Base-by-base conservation (phyloP, 2,113 vertebrate species). In the Neoarius graeffei region DNA sequence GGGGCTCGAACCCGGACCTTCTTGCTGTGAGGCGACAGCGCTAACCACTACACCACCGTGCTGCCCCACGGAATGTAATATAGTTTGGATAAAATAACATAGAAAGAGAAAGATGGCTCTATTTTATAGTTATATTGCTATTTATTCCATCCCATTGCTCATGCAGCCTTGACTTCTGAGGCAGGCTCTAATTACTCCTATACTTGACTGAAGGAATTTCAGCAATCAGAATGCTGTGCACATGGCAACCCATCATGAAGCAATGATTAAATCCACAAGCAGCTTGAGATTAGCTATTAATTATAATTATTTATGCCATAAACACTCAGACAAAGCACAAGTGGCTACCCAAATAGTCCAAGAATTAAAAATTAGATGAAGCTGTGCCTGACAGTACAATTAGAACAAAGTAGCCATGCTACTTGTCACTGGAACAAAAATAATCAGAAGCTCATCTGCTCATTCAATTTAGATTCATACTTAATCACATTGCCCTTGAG, bases 401-500 rank as follows among this genome's bases (percentile, higher is more conserved):
- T 23, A 19, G 76, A 11, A 79, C 74, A 81, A 35, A 35, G 35
- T 54, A 60, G 48, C 17, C 83, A 35, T 42, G 67, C 67, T 8
- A 25, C 77, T 69, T 67, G 17, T 59, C 15, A 62, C 25, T 76
- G 25, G 52, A 42, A 60, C 7, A 60, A 27, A 64, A 86, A 30
- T 30, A 86, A 56, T 80, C 69, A 85, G 59, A 57, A 15, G 54
- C 20, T 42, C 84, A 74, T 71, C 54, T 85, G 27, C 27, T 23
- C 8, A 25, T 1, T 74, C 54, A 27, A 14, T 59, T 59, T 57
- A 67, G 5, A 85, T 42, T 73, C 23, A 54, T 10, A 59, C 27
- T 42, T 85, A 85, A 59, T 42, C 66, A 59, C 52, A 15, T 85
- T 30, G 64, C 50, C n/a, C 67, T 71, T 59, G 20, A 69, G 25